phyloP scores from a whole-genome alignment of 2,888 invertebrate genomes.

The Sisyra nigra region DNA sequence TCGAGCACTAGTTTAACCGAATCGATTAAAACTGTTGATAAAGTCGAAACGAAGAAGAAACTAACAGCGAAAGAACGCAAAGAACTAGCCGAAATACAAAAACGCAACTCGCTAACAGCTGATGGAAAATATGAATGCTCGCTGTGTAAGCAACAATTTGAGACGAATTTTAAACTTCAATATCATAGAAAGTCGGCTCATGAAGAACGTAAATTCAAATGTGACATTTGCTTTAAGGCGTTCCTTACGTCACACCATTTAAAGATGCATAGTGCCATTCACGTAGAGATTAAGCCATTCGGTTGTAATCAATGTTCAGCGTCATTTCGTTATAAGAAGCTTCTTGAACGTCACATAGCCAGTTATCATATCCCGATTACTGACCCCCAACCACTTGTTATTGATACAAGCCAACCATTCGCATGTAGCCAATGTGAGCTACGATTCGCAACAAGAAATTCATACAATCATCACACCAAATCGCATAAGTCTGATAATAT shows the following conservation, averaged over 20 bases:
- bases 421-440: slow-evolving; percentile 25
- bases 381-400: neutral
- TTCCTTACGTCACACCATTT: slow-evolving; percentile 29
- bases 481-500: slow-evolving; percentile 5
- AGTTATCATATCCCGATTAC: slow-evolving; percentile 21
- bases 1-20: slow-evolving; percentile 4
- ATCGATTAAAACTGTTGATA: neutral
- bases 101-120: slow-evolving; percentile 6
- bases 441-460: slow-evolving; percentile 25
- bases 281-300: slow-evolving; percentile 7
- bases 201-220: slow-evolving; percentile 23
- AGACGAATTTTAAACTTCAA: slow-evolving; percentile 12
- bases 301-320: slow-evolving; percentile 25
- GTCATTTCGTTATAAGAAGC: slow-evolving; percentile 24
- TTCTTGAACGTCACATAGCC: slow-evolving; percentile 24
- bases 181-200: slow-evolving; percentile 11
- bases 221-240: slow-evolving; percentile 30
- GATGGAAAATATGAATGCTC: slow-evolving; percentile 8
- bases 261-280: slow-evolving; percentile 13
- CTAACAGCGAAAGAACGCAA: slow-evolving; percentile 8
- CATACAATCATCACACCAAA: slow-evolving; percentile 22
- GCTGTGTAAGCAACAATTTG: slow-evolving; percentile 11
- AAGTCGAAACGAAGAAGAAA: neutral
- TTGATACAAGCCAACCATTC: slow-evolving; percentile 16
- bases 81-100: slow-evolving; percentile 6